Evolutionary conservation across 2,113 vertebrate species (phyloP).

Genomic region (Triplophysa siluroides): DNA sequence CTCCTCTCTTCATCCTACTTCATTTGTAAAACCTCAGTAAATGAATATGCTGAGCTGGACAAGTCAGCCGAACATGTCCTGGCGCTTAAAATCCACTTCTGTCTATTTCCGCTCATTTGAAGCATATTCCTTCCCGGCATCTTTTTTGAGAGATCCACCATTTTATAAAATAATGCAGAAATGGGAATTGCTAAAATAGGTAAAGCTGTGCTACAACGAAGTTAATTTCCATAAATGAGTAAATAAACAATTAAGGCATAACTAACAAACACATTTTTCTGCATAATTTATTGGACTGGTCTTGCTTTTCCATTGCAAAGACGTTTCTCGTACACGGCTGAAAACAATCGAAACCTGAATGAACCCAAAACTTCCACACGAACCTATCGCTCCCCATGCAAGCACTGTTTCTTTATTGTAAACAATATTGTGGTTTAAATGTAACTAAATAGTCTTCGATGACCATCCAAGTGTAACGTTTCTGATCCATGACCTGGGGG

Average conservation of each 20-base stretch:
- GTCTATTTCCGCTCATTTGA: not conserved
- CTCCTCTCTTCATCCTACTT: conserved; percentile 45
- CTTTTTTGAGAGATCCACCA: not conserved
- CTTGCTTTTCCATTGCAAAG: not conserved
- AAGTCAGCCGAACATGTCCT: conserved; percentile 51
- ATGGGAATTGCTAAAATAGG: no score
- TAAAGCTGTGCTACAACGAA: no score
- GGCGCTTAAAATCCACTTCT: conserved; percentile 61
- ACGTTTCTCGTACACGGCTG: not conserved
- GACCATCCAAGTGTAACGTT: not conserved
- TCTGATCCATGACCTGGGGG: conserved; percentile 27
- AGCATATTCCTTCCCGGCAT: not conserved
- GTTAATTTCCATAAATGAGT: not conserved
- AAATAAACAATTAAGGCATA: not conserved
- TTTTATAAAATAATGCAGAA: not conserved
- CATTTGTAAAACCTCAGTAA: conserved; percentile 64
- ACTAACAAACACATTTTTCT: not conserved
- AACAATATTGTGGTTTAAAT: no score
- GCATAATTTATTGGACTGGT: not conserved
- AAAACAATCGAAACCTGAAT: not conserved
- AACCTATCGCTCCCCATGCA: no score
- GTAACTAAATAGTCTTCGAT: not conserved
- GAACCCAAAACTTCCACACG: no score
- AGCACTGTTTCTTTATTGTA: no score
- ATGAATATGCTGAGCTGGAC: conserved; percentile 64